phyloP scores from a whole-genome alignment of 2,797 vertebrate genomes.

The Helicolenus hilgendorfi region DNA sequence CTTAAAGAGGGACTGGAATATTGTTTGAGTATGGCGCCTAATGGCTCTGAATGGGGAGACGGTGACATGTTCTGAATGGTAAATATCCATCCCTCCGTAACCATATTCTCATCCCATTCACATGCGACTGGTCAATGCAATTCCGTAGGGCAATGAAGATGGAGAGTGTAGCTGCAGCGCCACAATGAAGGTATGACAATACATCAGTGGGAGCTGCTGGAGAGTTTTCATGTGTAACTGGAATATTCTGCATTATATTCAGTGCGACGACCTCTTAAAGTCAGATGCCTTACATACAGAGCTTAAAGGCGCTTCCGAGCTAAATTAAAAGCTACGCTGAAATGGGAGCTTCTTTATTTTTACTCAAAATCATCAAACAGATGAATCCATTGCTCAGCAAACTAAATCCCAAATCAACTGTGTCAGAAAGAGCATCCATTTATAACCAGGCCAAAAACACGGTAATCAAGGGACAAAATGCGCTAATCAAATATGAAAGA shows the following conservation, averaged over 20 bases:
- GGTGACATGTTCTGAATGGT: constrained; percentile 64
- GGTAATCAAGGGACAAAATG: constrained; percentile 28
- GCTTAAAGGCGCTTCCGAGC: background rate
- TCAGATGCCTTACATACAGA: background rate
- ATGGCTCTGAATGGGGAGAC: constrained; percentile 54
- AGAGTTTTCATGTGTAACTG: constrained; percentile 11
- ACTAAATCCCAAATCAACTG: background rate
- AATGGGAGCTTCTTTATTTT: background rate
- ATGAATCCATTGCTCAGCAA: background rate
- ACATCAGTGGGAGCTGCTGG: constrained; percentile 38
- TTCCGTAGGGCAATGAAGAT: constrained; percentile 71
- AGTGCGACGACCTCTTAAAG: background rate
- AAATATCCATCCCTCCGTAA: constrained; percentile 65
- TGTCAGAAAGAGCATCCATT: background rate
- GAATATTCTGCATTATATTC: constrained; percentile 34
- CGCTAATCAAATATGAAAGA: constrained; percentile 47
- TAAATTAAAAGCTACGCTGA: background rate
- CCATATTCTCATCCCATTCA: constrained; percentile 52
- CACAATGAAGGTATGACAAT: constrained; percentile 39
- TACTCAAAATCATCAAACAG: background rate
- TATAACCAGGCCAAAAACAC: background rate
- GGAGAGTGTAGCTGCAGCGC: constrained; percentile 36
- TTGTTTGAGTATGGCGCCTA: constrained; percentile 51
- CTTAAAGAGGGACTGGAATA: constrained; percentile 56
- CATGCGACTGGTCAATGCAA: constrained; percentile 64